Base-by-base conservation (phyloP, 2,888 invertebrate species). In the Julus scandinavius region DNA sequence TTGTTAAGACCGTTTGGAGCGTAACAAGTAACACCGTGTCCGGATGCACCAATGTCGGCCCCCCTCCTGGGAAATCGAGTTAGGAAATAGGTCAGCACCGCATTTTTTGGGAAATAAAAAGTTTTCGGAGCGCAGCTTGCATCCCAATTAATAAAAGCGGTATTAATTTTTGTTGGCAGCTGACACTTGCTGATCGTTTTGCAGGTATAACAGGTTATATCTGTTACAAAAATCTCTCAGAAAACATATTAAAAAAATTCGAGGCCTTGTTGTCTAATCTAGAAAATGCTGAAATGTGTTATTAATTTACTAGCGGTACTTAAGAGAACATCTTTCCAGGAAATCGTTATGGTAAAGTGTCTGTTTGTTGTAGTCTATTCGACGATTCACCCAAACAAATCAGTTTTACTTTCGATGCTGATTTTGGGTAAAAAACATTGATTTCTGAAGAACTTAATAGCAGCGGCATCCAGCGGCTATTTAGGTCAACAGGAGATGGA, bases 151-250 rank as follows among this genome's bases (percentile, higher is more conserved):
- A 17, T 63, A 63, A 63, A 63, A 63, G n/a, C 63, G 58, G 63
- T n/a, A 63, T 63, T 63, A 63, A 63, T 63, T 63, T 63, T n/a
- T n/a, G 63, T 63, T 63, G 63, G 63, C 63, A 63, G n/a, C 63
- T n/a, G 63, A 63, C 63, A 49, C 49, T 49, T 49, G 11, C 6
- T 49, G 49, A 49, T 49, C 17, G 63, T n/a, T 63, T 63, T 5
- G 13, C 63, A 1, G 63, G 63, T 17, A 63, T 63, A 63, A 63
- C 63, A 63, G 63, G 63, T 63, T 63, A n/a, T 63, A 63, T 63
- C n/a, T 2, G 63, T 63, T 63, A n/a, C 63, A n/a, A 17, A 63
- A n/a, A 63, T 63, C n/a, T 17, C n/a, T n/a, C 63, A 63, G 63
- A n/a, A 58, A 29, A 58, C 58, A 17, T 58, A 49, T 13, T 29